Conservation (phyloP, 2,113 vertebrate species). For the Onychostoma macrolepis region DNA sequence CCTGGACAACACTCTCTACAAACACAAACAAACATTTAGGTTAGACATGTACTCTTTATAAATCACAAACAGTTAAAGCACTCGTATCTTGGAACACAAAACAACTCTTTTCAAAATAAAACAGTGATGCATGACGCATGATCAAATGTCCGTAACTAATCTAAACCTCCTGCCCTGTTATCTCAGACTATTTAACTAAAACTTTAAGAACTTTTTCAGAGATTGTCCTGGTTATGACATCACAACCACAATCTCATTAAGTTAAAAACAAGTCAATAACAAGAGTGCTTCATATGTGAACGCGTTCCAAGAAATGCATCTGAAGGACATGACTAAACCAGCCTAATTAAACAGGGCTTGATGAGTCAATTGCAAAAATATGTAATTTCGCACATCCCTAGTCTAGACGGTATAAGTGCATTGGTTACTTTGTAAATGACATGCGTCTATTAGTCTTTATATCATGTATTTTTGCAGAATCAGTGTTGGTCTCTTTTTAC, state of each 20-base stretch:
- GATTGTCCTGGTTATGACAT: background rate
- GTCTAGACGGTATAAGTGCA: background rate
- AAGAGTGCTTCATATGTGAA: background rate
- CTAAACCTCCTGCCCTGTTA: background rate
- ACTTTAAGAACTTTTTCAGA: background rate
- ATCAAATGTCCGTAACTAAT: background rate
- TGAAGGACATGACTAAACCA: background rate
- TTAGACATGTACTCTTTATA: background rate
- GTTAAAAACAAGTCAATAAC: background rate
- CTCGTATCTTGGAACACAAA: background rate
- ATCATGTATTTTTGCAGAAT: background rate
- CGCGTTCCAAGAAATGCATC: background rate
- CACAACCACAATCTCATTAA: background rate
- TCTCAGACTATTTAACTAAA: background rate
- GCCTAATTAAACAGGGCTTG: background rate
- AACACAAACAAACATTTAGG: slow-evolving; percentile 34
- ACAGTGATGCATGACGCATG: background rate
- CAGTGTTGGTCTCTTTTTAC: background rate
- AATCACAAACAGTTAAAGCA: background rate
- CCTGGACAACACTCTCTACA: slow-evolving; percentile 39
- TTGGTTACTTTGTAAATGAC: background rate
- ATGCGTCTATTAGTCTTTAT: background rate
- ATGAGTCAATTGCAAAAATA: background rate
- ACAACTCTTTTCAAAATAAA: background rate
- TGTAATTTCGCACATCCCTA: background rate